phyloP scores from a whole-genome alignment of 2,797 vertebrate species.

The Peromyscus nudipes region DNA sequence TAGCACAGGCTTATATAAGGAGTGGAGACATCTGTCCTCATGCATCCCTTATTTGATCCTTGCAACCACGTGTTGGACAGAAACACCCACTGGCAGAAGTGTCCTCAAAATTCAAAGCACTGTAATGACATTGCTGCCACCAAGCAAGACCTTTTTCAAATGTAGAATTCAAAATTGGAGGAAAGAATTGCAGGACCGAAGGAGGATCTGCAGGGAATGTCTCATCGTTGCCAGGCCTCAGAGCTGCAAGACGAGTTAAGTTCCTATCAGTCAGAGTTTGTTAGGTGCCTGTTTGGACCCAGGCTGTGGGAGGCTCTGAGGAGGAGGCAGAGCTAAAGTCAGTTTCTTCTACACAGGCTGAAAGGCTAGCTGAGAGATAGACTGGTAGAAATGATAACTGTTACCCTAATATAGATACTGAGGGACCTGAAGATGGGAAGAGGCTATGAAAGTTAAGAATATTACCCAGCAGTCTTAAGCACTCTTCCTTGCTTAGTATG shows the following conservation, averaged over 20 bases:
- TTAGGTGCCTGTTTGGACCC: slow-evolving; percentile 23
- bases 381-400: background rate
- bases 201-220: background rate
- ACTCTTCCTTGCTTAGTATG: background rate
- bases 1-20: background rate
- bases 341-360: background rate
- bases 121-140: background rate
- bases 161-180: background rate
- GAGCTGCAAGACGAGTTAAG: background rate
- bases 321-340: background rate
- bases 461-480: background rate
- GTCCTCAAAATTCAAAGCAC: background rate
- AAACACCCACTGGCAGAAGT: background rate
- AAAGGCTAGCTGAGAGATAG: slow-evolving; percentile 12
- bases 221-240: background rate
- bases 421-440: background rate
- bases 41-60: background rate
- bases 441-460: background rate
- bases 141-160: background rate
- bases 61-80: background rate
- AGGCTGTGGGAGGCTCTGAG: background rate
- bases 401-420: background rate
- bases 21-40: background rate
- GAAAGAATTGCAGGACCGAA: background rate
- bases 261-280: background rate